Evolutionary conservation across 2,797 vertebrate species (phyloP).

Genomic region (Crypturellus tataupa): DNA sequence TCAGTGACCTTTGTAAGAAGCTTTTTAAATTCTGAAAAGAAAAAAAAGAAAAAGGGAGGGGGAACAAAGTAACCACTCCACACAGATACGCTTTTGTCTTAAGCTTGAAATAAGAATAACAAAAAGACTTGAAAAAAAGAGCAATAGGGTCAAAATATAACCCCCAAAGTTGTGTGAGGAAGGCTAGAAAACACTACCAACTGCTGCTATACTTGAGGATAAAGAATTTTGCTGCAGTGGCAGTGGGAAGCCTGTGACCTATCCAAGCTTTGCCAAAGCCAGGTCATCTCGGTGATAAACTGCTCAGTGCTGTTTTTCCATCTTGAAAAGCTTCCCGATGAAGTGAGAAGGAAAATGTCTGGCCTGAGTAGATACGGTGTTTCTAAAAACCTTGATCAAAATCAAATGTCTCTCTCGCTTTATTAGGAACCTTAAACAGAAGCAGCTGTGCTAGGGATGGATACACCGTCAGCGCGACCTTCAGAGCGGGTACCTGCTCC

Average conservation of each 20-base stretch:
- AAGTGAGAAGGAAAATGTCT: slow-evolving; percentile 64
- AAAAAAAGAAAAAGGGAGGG: neutral
- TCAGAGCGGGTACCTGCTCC: slow-evolving; percentile 37
- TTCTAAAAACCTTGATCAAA: slow-evolving; percentile 68
- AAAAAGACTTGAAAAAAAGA: neutral
- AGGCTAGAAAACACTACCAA: neutral
- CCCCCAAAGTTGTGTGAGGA: neutral
- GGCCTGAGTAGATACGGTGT: slow-evolving; percentile 49
- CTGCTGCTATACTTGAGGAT: neutral
- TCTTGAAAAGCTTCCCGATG: slow-evolving; percentile 61
- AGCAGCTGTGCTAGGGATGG: slow-evolving; percentile 56
- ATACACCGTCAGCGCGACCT: slow-evolving; percentile 23
- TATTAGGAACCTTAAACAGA: slow-evolving; percentile 54
- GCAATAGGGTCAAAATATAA: neutral
- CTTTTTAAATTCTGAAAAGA: neutral
- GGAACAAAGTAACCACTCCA: neutral
- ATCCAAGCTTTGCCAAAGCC: slow-evolving; percentile 45
- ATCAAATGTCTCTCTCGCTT: slow-evolving; percentile 62
- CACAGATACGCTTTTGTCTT: neutral
- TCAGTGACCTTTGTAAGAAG: slow-evolving; percentile 52
- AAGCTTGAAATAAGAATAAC: neutral
- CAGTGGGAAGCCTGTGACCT: slow-evolving; percentile 47
- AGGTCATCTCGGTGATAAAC: slow-evolving; percentile 71
- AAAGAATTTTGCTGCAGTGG: neutral
- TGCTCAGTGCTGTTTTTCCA: slow-evolving; percentile 51